Percentiles rank a stretch among this genome's conserved stretches.
These are phyloP conservation scores for Bellardia pandia DNA, from an alignment of 2,888 invertebrate species.

Conservation along the genomic window DNA sequence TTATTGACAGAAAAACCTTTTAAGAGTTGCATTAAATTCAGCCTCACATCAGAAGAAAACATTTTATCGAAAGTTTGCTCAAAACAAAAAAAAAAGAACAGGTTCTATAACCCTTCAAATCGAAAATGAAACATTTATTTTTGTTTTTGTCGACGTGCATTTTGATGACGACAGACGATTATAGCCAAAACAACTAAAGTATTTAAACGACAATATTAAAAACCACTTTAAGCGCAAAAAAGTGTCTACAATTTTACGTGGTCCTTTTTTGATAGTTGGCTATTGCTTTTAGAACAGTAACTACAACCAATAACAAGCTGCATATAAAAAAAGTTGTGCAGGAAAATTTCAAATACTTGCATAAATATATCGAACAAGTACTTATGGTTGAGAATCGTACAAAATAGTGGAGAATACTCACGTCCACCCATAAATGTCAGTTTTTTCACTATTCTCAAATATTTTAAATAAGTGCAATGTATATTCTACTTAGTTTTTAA, in stretches of 20 bases:
- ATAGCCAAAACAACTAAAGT: constrained; percentile 36
- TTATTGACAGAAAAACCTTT: constrained; percentile 45
- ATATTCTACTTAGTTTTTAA: neutral
- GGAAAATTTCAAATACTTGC: neutral
- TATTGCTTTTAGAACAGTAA: constrained; percentile 16
- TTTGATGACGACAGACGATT: constrained; percentile 12
- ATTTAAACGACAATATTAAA: constrained; percentile 13
- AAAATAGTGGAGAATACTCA: constrained; percentile 16
- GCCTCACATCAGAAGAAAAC: neutral
- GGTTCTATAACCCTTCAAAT: neutral
- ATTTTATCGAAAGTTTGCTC: neutral
- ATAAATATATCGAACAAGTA: neutral
- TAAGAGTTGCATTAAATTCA: constrained; percentile 37
- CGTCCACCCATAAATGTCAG: constrained; percentile 67
- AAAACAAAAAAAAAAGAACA: neutral
- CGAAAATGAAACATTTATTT: neutral
- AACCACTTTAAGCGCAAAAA: constrained; percentile 7
- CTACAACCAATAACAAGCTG: constrained; percentile 48
- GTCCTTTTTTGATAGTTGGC: neutral
- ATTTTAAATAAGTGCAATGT: neutral
- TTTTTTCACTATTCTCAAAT: neutral
- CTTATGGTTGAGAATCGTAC: no score
- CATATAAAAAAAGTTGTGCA: neutral
- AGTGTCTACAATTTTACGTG: neutral
- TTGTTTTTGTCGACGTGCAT: neutral